Conservation (phyloP, 2,113 vertebrate genomes). For the Uria aalge region DNA sequence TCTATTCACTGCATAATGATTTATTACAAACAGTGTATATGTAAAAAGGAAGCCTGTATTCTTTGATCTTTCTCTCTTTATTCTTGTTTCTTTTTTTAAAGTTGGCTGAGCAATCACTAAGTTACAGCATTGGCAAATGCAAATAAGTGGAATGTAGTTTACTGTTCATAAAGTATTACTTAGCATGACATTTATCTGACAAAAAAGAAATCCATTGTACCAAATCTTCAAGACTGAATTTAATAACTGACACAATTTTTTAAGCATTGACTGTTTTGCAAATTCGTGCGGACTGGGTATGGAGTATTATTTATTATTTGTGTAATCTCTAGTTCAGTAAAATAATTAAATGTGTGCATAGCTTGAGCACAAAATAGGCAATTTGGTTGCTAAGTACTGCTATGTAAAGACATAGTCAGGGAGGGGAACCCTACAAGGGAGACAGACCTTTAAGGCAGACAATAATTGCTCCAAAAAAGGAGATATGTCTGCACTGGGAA, state of each 20-base stretch:
- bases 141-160: neutral
- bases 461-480: neutral
- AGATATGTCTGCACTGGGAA: neutral
- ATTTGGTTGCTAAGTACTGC: neutral
- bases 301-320: neutral
- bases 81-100: neutral
- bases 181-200: neutral
- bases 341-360: neutral
- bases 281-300: neutral
- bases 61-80: constrained; percentile 42
- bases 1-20: constrained; percentile 32
- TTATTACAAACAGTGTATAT: constrained; percentile 34
- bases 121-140: neutral
- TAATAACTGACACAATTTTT: neutral
- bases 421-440: neutral
- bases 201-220: neutral
- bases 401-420: neutral
- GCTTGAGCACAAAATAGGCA: neutral
- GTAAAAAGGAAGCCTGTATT: neutral
- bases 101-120: neutral
- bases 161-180: neutral
- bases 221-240: neutral
- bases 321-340: neutral
- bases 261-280: neutral
- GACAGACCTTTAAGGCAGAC: neutral